A percentile compares a stretch with the other conserved stretches of the same genome.
These are phyloP conservation scores for Meteorus colon DNA, from an alignment of 2,888 invertebrate genomes.

Conservation along the genomic window DNA sequence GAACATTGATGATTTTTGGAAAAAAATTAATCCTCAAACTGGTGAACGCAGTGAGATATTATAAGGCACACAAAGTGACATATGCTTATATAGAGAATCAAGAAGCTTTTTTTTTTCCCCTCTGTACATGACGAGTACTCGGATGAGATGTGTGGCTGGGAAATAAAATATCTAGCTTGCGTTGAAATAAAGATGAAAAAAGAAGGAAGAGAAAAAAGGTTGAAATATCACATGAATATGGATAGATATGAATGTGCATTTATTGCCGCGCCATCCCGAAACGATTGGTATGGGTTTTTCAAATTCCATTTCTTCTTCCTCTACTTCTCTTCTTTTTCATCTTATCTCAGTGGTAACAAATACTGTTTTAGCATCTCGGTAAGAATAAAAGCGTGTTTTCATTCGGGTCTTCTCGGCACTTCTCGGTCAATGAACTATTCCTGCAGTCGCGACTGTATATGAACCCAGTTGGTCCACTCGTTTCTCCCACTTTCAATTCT, in stretches of 20 bases:
- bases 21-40: no score
- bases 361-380: slow-evolving; percentile 54
- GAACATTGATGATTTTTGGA: no score
- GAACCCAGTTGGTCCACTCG: slow-evolving; percentile 73
- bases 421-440: slow-evolving; percentile 72
- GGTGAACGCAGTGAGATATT: no score
- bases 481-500: slow-evolving; percentile 49
- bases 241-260: neutral
- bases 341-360: slow-evolving; percentile 40
- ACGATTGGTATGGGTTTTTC: neutral
- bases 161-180: no score
- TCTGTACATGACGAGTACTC: neutral
- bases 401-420: slow-evolving; percentile 64
- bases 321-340: neutral
- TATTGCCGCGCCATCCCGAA: neutral
- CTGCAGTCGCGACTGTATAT: slow-evolving; percentile 60
- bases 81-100: no score
- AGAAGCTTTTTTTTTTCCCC: no score
- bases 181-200: neutral
- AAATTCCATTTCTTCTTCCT: neutral
- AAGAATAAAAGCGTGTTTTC: slow-evolving; percentile 46
- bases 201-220: neutral
- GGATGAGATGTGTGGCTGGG: no score
- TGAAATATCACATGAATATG: neutral
- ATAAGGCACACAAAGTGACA: no score